Percentiles rank a stretch among this genome's conserved stretches.
Conservation (phyloP, 2,888 invertebrate species). For the Trachelus troglodyta region DNA sequence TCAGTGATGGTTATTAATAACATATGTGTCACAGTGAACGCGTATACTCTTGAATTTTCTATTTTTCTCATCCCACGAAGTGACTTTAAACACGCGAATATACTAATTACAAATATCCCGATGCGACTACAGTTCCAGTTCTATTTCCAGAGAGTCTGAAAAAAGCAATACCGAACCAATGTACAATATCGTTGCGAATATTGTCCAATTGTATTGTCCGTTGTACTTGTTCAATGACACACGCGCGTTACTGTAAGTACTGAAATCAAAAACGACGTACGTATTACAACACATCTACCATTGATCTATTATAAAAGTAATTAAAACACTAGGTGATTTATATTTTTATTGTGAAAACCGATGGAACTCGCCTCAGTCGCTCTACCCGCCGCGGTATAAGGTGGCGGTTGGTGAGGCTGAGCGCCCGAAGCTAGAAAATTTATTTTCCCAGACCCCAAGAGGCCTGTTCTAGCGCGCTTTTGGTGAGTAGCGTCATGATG, state of each 20-base stretch:
- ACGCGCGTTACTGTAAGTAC: conserved; percentile 66
- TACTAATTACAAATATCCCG: conserved; percentile 21
- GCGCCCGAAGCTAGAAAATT: conserved; percentile 30
- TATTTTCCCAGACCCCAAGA: conserved; percentile 43
- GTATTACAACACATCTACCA: conserved; percentile 58
- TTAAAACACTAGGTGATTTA: conserved; percentile 50
- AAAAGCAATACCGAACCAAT: conserved; percentile 66
- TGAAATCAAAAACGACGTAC: conserved; percentile 62
- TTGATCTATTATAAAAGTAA: conserved; percentile 61
- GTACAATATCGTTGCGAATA: conserved; percentile 65
- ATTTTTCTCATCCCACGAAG: background rate
- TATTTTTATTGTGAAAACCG: conserved; percentile 50
- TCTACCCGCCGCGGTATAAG: conserved; percentile 39
- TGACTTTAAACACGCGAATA: background rate
- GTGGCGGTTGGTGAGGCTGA: conserved; percentile 37
- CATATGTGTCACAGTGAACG: background rate
- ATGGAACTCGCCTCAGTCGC: conserved; percentile 39
- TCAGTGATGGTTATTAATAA: background rate
- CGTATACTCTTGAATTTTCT: background rate
- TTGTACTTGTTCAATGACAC: conserved; percentile 63
- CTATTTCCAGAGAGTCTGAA: conserved; percentile 67
- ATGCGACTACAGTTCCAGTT: conserved; percentile 58
- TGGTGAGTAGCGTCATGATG: conserved; percentile 60
- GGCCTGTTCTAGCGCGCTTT: conserved; percentile 39
- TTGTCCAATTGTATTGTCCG: conserved; percentile 62